Percentiles rank a stretch among this genome's conserved stretches.
phyloP scores from a whole-genome alignment of 1,140 invertebrate species.

The Phymastichus coffea region DNA sequence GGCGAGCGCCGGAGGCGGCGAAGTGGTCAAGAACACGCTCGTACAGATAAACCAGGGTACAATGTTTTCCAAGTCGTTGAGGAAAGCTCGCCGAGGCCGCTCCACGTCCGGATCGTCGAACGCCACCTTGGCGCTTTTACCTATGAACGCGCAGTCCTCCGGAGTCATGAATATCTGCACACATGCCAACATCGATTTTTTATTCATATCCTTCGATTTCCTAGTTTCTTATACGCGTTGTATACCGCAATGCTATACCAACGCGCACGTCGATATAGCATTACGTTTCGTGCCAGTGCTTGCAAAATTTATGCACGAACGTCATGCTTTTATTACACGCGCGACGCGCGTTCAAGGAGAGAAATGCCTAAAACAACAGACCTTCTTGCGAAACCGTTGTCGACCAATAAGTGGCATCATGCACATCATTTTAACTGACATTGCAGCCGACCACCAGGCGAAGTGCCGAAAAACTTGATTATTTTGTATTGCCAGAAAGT shows the following conservation, averaged over 20 bases:
- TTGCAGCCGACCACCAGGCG: constrained; percentile 53
- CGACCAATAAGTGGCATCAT: constrained; percentile 60
- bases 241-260: no score
- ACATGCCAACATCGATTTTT: constrained; percentile 60
- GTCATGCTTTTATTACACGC: no score
- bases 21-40: constrained; percentile 62
- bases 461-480: constrained; percentile 58
- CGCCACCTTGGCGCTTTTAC: constrained; percentile 50
- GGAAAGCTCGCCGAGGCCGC: constrained; percentile 64
- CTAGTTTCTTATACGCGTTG: no score
- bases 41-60: constrained; percentile 63
- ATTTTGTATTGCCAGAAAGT: constrained; percentile 45
- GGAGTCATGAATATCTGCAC: constrained; percentile 60
- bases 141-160: constrained; percentile 52
- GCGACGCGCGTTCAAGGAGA: no score
- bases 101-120: constrained; percentile 60
- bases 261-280: no score
- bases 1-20: constrained; percentile 57
- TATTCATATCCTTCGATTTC: no score
- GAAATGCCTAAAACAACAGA: no score
- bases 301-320: no score
- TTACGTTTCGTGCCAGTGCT: no score
- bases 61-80: constrained; percentile 72
- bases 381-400: constrained; percentile 60
- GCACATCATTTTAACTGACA: constrained; percentile 62